Percentiles rank a stretch among this genome's conserved stretches.
Evolutionary conservation across 2,888 invertebrate species (phyloP).

Genomic region (Tineola bisselliella): DNA sequence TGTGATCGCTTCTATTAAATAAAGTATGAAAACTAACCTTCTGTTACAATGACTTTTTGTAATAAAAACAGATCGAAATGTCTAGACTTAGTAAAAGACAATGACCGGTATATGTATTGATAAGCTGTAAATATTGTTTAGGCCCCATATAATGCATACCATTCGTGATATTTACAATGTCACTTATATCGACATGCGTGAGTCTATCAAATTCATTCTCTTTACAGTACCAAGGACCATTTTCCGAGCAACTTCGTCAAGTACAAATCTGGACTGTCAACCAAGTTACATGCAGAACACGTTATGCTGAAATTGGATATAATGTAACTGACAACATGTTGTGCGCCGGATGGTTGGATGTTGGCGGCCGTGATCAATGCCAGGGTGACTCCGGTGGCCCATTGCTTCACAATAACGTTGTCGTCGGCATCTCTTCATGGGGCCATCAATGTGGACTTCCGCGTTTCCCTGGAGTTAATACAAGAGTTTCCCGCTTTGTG

Average conservation of each 20-base stretch:
- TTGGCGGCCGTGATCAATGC: constrained; percentile 17
- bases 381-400: constrained; percentile 18
- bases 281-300: constrained; percentile 24
- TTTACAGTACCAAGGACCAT: constrained; percentile 23
- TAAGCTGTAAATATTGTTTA: too few species aligned
- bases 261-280: constrained; percentile 30
- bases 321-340: constrained; percentile 31
- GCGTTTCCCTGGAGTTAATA: constrained; percentile 15
- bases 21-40: too few species aligned
- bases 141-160: too few species aligned
- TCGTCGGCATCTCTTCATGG: constrained; percentile 16
- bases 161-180: too few species aligned
- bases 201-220: too few species aligned
- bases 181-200: too few species aligned
- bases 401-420: constrained; percentile 13
- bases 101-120: too few species aligned
- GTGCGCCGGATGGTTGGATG: constrained; percentile 26
- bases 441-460: constrained; percentile 13
- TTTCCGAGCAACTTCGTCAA: constrained; percentile 30
- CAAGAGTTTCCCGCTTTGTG: constrained; percentile 12
- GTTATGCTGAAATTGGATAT: constrained; percentile 24
- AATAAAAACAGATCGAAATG: background rate
- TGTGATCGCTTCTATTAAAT: too few species aligned
- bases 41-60: background rate
- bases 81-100: background rate